Evolutionary conservation across 2,888 invertebrate genomes (phyloP).

Genomic region (Serrognathus titanus): DNA sequence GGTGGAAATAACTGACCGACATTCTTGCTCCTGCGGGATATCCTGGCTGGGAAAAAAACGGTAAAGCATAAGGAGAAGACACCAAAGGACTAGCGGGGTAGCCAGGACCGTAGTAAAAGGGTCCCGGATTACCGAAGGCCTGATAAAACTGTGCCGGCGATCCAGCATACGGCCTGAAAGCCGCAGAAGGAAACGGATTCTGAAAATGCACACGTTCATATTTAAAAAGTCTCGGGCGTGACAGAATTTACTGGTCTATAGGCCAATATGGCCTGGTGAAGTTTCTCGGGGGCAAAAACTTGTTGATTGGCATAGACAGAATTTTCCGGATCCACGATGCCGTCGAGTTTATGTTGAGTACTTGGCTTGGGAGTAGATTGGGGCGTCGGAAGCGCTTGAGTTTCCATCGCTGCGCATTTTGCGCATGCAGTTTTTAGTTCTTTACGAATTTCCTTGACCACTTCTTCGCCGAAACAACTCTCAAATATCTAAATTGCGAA

Average conservation of each 20-base stretch:
- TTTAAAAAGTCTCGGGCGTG: background rate
- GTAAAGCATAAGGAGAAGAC: constrained; percentile 35
- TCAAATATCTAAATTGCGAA: constrained; percentile 60
- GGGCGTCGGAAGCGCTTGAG: constrained; percentile 31
- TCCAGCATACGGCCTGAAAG: constrained; percentile 52
- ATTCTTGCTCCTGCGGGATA: constrained; percentile 50
- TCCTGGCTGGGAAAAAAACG: constrained; percentile 46
- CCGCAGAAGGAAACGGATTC: constrained; percentile 41
- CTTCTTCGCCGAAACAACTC: constrained; percentile 66
- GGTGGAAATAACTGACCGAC: constrained; percentile 51
- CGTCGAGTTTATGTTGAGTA: constrained; percentile 8
- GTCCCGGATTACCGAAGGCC: constrained; percentile 49
- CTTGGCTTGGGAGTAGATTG: constrained; percentile 6
- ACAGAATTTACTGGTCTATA: constrained; percentile 53
- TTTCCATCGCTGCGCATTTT: constrained; percentile 60
- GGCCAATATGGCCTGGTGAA: constrained; percentile 55
- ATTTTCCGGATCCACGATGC: constrained; percentile 21
- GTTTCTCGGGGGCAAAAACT: constrained; percentile 51
- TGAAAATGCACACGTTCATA: constrained; percentile 22
- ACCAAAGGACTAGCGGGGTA: constrained; percentile 25
- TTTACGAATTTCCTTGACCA: constrained; percentile 63
- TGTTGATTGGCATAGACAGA: constrained; percentile 33
- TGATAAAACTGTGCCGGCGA: constrained; percentile 50
- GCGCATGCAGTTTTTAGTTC: constrained; percentile 65
- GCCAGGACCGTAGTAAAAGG: constrained; percentile 40